Evolutionary conservation across 1,140 invertebrate genomes (phyloP).

Genomic region (Phymastichus coffea): DNA sequence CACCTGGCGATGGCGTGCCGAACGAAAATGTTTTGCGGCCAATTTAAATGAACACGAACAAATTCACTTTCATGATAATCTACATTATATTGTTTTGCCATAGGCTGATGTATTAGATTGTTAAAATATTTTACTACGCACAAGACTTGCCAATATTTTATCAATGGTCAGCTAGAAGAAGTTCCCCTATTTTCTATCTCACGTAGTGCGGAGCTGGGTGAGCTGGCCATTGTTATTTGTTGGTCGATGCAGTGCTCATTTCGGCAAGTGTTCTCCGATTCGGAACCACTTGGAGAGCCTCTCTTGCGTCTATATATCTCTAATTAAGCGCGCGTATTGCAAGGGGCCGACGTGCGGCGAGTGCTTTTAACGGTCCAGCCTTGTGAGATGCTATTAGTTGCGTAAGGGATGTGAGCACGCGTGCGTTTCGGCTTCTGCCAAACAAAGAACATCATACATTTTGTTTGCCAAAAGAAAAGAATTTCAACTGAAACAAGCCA

Average conservation of each 20-base stretch:
- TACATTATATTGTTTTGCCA: not conserved
- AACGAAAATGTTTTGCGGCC: no score
- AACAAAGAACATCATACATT: no score
- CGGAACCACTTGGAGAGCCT: constrained; percentile 35
- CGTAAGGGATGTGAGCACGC: constrained; percentile 1
- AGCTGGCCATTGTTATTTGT: constrained; percentile 44
- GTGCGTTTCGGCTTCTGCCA: no score
- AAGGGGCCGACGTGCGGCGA: constrained; percentile 34
- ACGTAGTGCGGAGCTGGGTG: not conserved
- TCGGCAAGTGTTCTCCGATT: constrained; percentile 37
- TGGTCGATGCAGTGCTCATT: constrained; percentile 38
- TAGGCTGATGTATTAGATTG: no score
- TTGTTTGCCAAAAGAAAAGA: no score
- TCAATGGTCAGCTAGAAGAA: no score
- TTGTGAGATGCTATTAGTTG: not conserved
- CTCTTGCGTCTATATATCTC: constrained; percentile 34
- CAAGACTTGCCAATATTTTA: no score
- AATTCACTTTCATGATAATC: not conserved
- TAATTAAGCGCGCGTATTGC: constrained; percentile 46
- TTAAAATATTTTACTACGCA: no score
- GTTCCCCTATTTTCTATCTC: no score
- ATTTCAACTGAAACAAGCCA: no score
- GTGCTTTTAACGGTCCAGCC: constrained; percentile 27
- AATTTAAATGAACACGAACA: no score
- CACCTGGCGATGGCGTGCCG: no score